Evolutionary conservation across 2,113 vertebrate genomes (phyloP), one percentile per base, ranked within the genome.

Genomic region (Laticauda laticaudata): DNA sequence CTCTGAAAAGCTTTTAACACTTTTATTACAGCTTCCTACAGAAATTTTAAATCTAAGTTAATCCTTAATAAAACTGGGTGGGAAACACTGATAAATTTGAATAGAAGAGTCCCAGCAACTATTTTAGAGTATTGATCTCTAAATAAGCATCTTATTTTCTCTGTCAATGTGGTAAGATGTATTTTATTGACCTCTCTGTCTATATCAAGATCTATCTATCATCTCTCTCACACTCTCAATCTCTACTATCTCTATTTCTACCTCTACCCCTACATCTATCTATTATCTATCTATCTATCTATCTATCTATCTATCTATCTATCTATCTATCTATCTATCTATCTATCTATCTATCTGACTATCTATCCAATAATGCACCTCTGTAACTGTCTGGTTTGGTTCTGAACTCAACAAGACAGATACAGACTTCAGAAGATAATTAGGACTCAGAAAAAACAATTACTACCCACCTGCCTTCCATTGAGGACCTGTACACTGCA

Each of bases 51-150:
- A 87, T 57, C 81, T 87, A 18, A 29, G 7, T 90, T 90, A 39
- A 48, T 18, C 81, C 43, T 90, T 57, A 64, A 86, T 90, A 93
- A 93, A 90, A 87, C 89, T 64, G 29, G 56, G n/a, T 54, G 34
- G 43, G 56, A 90, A 93, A 90, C 56, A n/a, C 89, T 90, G 89
- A 87, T 56, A 64, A 26, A 93, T 87, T 56, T 86, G 21, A 48
- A 90, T 90, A 93, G 90, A 93, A 23, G 45, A 54, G 64, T 93
- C 61, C 56, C 12, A 90, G 56, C n/a, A 93, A 90, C 59, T 81
- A 54, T 26, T 90, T 54, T 43, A 69, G 39, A 48, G 43, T 61
- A 34, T 5, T 20, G 92, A 90, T 56, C 85, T 39, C 34, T 39
- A 39, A 39, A 39, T 39, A 39, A 39, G n/a, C 48, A 90, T 64